Base-by-base conservation (phyloP, 2,113 vertebrate genomes). In the Petrocephalus microphthalmus region DNA sequence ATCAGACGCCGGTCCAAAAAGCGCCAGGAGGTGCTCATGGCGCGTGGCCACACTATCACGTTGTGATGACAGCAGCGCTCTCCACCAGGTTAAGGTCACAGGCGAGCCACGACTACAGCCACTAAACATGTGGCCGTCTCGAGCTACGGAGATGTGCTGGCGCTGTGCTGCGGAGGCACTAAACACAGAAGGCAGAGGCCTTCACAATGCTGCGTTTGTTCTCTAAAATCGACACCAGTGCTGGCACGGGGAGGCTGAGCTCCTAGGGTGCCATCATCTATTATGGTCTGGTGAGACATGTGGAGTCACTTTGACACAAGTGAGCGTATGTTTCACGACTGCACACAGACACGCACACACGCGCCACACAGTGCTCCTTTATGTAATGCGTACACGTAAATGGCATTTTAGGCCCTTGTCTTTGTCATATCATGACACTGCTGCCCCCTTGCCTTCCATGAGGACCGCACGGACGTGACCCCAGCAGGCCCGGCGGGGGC, bases 361-460 rank as follows among this genome's bases (percentile, higher is more conserved):
- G 64, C 20, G 60, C 81, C 78, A 84, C 33, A 54, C 51, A 57
- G 87, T 54, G 57, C 37, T 51, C n/a, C 53, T 89, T 6, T 84
- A 89, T 56, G 42, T 45, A 81, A 85, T 33, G 7, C 13, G 22
- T 45, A 64, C 85, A 54, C 22, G n/a, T 67, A 83, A 42, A 52
- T 15, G 87, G 49, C 90, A n/a, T 45, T 13, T 67, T 49, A 87
- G 51, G 49, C 33, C 67, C 52, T 25, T 7, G 81, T 53, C 71
- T 86, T 51, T 20, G 88, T 82, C 88, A 45, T 87, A 53, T 2
- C 47, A 15, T 87, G 37, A 57, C 51, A 60, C 20, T 49, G 52
- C 53, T 13, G 88, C 86, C 84, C 81, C 90, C 92, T 93, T 94
- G 95, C 94, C 95, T 95, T 95, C 95, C 93, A 96, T 96, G 95